These are phyloP conservation scores for Epiblema foenella DNA, from an alignment of 2,888 invertebrate genomes.

Conservation along the genomic window DNA sequence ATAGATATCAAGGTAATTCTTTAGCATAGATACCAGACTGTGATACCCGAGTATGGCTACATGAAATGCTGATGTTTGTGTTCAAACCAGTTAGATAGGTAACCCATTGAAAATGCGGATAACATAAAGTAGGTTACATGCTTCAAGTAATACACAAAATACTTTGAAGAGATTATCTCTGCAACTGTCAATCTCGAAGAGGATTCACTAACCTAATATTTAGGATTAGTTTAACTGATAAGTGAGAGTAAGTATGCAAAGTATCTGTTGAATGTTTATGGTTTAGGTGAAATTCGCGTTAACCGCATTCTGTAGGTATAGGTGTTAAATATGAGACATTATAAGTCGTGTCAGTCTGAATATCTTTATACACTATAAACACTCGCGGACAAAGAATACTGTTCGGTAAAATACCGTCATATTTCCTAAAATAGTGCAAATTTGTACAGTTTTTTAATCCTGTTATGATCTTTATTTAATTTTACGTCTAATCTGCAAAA, in stretches of 20 bases:
- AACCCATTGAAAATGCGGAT: constrained; percentile 31
- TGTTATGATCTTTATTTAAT: too few species aligned
- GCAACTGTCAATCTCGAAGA: constrained; percentile 12
- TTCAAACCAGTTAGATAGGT: constrained; percentile 21
- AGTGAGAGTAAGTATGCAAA: constrained; percentile 9
- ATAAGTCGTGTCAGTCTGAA: constrained; percentile 5
- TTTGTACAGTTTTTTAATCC: too few species aligned
- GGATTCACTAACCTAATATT: background rate
- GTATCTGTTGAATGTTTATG: constrained; percentile 13
- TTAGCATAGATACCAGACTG: background rate
- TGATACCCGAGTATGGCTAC: background rate
- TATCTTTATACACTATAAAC: too few species aligned
- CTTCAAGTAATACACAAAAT: background rate
- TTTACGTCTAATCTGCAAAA: too few species aligned
- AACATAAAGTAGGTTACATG: constrained; percentile 17
- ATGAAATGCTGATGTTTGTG: constrained; percentile 9
- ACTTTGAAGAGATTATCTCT: constrained; percentile 5
- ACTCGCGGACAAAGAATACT: too few species aligned
- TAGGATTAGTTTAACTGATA: constrained; percentile 13
- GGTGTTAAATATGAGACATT: background rate
- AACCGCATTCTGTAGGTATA: background rate
- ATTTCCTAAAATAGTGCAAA: too few species aligned
- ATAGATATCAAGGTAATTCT: constrained; percentile 16
- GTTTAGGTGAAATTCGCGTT: constrained; percentile 11
- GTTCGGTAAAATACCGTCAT: too few species aligned